Evolutionary conservation across 2,888 invertebrate genomes (phyloP).

Genomic region (Yponomeuta sedellus): DNA sequence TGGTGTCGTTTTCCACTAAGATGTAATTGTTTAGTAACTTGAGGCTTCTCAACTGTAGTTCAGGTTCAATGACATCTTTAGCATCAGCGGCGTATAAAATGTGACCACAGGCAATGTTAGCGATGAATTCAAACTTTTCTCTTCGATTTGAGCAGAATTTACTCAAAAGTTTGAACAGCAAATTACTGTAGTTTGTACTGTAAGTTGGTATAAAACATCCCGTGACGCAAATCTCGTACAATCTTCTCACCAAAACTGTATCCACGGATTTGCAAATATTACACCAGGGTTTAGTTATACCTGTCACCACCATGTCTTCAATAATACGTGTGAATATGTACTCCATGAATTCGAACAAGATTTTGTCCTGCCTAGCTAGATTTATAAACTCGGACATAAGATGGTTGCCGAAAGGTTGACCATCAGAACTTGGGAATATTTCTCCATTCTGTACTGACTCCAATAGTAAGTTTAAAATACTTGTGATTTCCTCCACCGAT

Average conservation of each 20-base stretch:
- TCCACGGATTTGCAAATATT: slow-evolving; percentile 57
- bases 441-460: slow-evolving; percentile 53
- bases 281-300: slow-evolving; percentile 56
- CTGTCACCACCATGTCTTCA: slow-evolving; percentile 54
- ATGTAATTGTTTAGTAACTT: slow-evolving; percentile 52
- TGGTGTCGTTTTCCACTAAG: slow-evolving; percentile 36
- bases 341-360: slow-evolving; percentile 75
- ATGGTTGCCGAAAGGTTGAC: slow-evolving; percentile 39
- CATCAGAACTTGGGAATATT: slow-evolving; percentile 44
- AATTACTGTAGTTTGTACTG: slow-evolving; percentile 47
- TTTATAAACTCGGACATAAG: slow-evolving; percentile 49
- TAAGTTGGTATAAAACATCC: slow-evolving; percentile 61
- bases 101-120: slow-evolving; percentile 73
- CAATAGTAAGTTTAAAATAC: slow-evolving; percentile 57
- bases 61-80: slow-evolving; percentile 60
- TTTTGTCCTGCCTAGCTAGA: slow-evolving; percentile 53
- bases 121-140: slow-evolving; percentile 73
- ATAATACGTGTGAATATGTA: slow-evolving; percentile 71
- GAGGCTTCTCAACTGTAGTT: slow-evolving; percentile 71
- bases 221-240: slow-evolving; percentile 68
- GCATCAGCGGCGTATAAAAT: slow-evolving; percentile 58
- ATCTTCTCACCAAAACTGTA: slow-evolving; percentile 50
- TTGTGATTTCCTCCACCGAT: slow-evolving; percentile 48
- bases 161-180: slow-evolving; percentile 63
- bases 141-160: slow-evolving; percentile 54